These are phyloP conservation scores for Ganaspis sp. DNA, from an alignment of 1,140 invertebrate genomes.

Conservation along the genomic window DNA sequence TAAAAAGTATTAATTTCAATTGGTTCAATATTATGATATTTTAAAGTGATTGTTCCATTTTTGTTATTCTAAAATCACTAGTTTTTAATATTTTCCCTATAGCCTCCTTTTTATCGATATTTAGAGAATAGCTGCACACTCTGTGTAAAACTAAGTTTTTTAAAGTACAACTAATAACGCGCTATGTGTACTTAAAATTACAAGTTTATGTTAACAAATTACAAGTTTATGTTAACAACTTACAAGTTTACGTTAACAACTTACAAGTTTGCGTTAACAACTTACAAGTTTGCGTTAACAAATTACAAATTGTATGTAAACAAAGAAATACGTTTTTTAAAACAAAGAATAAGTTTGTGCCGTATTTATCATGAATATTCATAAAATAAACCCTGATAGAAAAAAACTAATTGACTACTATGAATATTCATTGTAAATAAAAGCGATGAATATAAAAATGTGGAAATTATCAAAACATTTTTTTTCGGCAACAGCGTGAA, in stretches of 20 bases:
- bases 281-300: not conserved
- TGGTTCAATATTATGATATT: no score
- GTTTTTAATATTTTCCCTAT: not conserved
- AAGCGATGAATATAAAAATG: no score
- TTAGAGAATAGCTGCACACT: not conserved
- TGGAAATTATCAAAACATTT: no score
- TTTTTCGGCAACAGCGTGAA: no score
- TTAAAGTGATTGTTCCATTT: not conserved
- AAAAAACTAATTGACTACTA: not conserved
- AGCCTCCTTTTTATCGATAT: not conserved
- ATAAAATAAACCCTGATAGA: not conserved
- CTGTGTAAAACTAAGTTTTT: not conserved
- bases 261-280: not conserved
- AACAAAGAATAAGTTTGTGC: no score
- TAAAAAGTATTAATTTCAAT: no score
- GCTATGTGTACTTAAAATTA: not conserved
- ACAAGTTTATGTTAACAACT: not conserved
- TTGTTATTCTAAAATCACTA: not conserved
- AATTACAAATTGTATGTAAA: not conserved
- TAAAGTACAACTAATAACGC: not conserved
- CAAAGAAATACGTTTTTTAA: no score
- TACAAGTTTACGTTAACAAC: not conserved
- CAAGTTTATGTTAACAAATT: not conserved
- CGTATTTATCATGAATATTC: not conserved
- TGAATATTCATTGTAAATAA: not conserved